Evolutionary conservation across 2,797 vertebrate genomes (phyloP).

Genomic region (Sorex maritimensis): DNA sequence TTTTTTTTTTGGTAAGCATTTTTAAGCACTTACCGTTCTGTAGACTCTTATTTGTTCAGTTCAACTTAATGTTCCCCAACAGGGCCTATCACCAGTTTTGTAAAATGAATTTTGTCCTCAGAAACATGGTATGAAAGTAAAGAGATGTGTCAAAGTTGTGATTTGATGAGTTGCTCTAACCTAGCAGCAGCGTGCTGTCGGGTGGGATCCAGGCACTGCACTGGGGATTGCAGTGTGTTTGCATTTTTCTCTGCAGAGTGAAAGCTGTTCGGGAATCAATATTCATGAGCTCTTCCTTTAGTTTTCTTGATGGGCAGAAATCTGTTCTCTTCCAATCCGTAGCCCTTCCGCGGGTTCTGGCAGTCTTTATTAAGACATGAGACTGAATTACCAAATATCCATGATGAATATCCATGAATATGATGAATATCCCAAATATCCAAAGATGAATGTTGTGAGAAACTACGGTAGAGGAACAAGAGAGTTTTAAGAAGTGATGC

Average conservation of each 20-base stretch:
- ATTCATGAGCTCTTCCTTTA: constrained; percentile 58
- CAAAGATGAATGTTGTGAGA: constrained; percentile 46
- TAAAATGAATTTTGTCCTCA: constrained; percentile 41
- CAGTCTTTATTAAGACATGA: constrained; percentile 37
- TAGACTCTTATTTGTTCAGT: constrained; percentile 19
- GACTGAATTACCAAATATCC: constrained; percentile 68
- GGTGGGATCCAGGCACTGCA: neutral
- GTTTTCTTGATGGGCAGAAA: constrained; percentile 58
- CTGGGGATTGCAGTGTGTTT: constrained; percentile 37
- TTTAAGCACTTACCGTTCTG: constrained; percentile 2
- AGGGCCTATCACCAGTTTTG: constrained; percentile 39
- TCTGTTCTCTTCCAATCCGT: constrained; percentile 68
- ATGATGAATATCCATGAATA: neutral
- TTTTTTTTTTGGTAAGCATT: constrained; percentile 30
- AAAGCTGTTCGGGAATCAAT: constrained; percentile 68
- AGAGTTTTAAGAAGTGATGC: constrained; percentile 68
- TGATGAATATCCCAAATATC: too few relatives aligned
- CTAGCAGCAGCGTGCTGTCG: neutral
- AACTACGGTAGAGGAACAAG: constrained; percentile 14
- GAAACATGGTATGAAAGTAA: constrained; percentile 37
- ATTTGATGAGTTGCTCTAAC: constrained; percentile 60
- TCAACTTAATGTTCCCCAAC: constrained; percentile 49
- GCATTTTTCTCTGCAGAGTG: constrained; percentile 55
- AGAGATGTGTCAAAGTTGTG: neutral
- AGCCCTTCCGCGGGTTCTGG: constrained; percentile 58